Evolutionary conservation across 2,113 vertebrate genomes (phyloP).

Genomic region (Octodon degus): DNA sequence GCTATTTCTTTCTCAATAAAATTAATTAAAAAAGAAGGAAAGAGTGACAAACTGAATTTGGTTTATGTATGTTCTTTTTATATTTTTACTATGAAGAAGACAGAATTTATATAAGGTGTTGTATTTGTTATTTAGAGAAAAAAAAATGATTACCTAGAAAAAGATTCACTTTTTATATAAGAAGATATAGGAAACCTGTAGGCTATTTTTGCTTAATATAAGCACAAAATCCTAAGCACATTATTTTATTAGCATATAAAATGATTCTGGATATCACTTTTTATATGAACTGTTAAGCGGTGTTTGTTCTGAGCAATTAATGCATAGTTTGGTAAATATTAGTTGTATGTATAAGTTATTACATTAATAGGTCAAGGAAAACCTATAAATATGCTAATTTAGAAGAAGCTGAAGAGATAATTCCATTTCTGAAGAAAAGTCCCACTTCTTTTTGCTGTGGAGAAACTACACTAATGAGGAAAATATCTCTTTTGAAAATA

Average conservation of each 20-base stretch:
- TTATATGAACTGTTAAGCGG: background rate
- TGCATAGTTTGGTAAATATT: background rate
- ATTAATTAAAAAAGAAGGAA: background rate
- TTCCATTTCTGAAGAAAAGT: background rate
- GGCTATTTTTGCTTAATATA: background rate
- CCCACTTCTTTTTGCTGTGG: background rate
- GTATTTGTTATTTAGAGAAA: background rate
- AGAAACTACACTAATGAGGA: background rate
- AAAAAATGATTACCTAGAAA: background rate
- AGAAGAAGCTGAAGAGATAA: background rate
- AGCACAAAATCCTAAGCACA: slow-evolving; percentile 1
- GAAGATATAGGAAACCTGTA: background rate
- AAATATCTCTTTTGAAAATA: background rate
- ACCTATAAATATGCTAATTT: background rate
- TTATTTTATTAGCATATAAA: background rate
- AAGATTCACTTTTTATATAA: background rate
- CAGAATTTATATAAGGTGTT: background rate
- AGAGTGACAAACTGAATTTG: background rate
- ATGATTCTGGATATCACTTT: background rate
- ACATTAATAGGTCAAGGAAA: background rate
- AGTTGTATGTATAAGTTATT: background rate
- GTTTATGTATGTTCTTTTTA: background rate
- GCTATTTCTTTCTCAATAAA: no score
- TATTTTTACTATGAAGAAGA: background rate
- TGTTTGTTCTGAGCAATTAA: background rate